Conservation (phyloP, 2,113 vertebrate genomes). For the Colaptes auratus region DNA sequence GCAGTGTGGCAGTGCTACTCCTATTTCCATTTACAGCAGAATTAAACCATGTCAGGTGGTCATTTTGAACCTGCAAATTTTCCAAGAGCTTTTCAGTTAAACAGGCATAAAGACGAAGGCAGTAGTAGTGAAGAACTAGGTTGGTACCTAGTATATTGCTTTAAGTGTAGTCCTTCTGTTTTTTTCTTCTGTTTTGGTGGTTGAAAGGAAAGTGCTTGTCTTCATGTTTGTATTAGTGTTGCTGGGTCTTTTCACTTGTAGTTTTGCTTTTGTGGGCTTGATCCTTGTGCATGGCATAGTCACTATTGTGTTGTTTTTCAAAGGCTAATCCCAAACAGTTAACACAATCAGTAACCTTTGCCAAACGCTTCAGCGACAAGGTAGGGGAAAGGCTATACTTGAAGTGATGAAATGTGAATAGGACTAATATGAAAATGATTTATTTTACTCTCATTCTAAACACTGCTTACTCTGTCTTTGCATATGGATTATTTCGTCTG, state of each 20-base stretch:
- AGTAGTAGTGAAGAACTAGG: not conserved
- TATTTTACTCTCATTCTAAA: not conserved
- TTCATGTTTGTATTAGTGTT: not conserved
- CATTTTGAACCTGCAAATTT: not conserved
- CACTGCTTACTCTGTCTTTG: not conserved
- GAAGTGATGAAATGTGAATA: not conserved
- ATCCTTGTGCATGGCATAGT: not conserved
- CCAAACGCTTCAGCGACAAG: not conserved
- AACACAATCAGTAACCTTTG: no score
- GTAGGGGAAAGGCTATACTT: accelerated
- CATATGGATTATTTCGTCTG: not conserved
- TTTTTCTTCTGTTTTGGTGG: not conserved
- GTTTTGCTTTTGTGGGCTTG: not conserved
- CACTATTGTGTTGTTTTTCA: not conserved
- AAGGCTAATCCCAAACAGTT: not conserved
- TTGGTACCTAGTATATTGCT: not conserved
- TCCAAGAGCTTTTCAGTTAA: not conserved
- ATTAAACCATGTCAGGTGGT: not conserved
- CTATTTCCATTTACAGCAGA: not conserved
- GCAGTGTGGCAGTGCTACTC: not conserved
- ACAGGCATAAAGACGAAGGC: not conserved
- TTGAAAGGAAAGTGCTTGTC: not conserved
- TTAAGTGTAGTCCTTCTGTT: not conserved
- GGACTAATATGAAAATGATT: not conserved
- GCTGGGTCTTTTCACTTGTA: not conserved